Evolutionary conservation across 2,797 vertebrate species (phyloP).

Genomic region (Triplophysa yarkandensis): DNA sequence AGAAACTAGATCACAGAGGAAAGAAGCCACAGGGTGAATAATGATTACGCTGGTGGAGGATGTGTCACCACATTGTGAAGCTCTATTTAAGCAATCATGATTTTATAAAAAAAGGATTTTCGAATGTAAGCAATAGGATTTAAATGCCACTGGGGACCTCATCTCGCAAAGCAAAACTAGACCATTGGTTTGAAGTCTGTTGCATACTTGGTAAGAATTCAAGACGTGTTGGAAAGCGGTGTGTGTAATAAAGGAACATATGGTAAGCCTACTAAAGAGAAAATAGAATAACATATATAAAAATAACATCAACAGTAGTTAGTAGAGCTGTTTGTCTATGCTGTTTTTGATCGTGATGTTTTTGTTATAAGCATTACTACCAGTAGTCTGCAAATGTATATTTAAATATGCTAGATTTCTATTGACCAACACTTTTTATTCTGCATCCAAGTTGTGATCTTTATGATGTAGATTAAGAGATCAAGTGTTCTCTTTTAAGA

Average conservation of each 20-base stretch:
- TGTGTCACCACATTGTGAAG: neutral
- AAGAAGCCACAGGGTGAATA: neutral
- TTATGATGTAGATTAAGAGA: too few relatives aligned
- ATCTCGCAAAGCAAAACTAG: neutral
- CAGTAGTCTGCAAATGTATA: constrained; percentile 21
- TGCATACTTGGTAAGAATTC: neutral
- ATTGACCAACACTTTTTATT: too few relatives aligned
- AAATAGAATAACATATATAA: neutral
- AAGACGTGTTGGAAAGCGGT: neutral
- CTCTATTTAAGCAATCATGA: neutral
- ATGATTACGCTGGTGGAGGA: neutral
- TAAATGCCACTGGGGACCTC: neutral
- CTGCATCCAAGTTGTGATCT: too few relatives aligned
- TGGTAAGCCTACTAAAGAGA: neutral
- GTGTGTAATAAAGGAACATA: neutral
- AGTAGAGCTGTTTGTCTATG: constrained; percentile 7
- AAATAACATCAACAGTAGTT: neutral
- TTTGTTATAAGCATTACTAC: constrained; percentile 19
- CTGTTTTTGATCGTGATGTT: constrained; percentile 15
- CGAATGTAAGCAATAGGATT: neutral
- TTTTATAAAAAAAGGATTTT: neutral
- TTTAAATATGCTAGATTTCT: constrained; percentile 26
- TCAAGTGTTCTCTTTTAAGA: too few relatives aligned
- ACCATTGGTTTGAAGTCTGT: neutral
- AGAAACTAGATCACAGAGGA: constrained; percentile 1